Evolutionary conservation across 2,888 invertebrate species (phyloP).

Genomic region (Penaeus monodon): DNA sequence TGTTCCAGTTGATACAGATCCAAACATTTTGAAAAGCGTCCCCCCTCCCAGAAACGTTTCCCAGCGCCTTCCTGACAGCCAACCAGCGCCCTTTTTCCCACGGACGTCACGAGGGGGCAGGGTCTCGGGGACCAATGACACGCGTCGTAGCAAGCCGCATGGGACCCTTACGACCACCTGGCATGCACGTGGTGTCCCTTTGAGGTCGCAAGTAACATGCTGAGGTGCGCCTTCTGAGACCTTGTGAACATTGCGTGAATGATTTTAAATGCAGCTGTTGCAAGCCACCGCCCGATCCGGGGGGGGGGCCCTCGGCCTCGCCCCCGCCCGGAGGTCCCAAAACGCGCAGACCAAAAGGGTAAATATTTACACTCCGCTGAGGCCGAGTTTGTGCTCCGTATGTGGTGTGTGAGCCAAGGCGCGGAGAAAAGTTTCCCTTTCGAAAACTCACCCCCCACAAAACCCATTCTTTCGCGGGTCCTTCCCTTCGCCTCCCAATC

Average conservation of each 20-base stretch:
- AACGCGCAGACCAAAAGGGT: not conserved
- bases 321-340: not conserved
- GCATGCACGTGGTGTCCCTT: constrained; percentile 37
- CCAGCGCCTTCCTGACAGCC: constrained; percentile 9
- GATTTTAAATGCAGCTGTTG: constrained; percentile 53
- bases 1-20: not conserved
- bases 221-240: constrained; percentile 37
- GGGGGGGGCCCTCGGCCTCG: not conserved
- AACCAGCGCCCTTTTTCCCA: constrained; percentile 40
- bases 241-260: constrained; percentile 44
- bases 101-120: constrained; percentile 44
- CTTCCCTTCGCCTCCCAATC: not conserved
- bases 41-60: constrained; percentile 24
- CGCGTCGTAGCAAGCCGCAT: constrained; percentile 24
- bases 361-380: too few species aligned
- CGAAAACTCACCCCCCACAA: too few species aligned
- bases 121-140: constrained; percentile 23
- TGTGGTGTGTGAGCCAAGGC: not conserved
- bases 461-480: not conserved
- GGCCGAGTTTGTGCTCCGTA: too few species aligned
- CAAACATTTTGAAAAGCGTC: constrained; percentile 17
- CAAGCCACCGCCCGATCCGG: constrained; percentile 38
- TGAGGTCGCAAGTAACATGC: constrained; percentile 23
- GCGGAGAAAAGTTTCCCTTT: too few species aligned
- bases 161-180: constrained; percentile 32